These are phyloP conservation scores for Oegoconia quadripuncta DNA, from an alignment of 2,888 invertebrate genomes.

Conservation along the genomic window DNA sequence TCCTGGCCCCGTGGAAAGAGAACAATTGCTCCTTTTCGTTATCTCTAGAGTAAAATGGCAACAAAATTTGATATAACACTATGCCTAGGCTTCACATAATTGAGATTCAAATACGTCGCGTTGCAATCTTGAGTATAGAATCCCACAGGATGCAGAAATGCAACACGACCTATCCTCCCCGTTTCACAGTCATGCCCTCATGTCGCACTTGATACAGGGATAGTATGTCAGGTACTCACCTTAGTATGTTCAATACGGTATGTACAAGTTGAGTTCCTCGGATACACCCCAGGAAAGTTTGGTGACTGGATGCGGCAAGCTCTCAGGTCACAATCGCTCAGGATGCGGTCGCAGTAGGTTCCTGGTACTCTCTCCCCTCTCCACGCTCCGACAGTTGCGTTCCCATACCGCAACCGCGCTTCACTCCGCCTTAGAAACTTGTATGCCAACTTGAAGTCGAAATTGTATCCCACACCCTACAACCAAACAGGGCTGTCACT, in stretches of 20 bases:
- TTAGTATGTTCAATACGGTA: conserved; percentile 84
- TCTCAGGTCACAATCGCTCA: conserved; percentile 86
- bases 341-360: conserved; percentile 89
- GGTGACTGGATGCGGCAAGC: conserved; percentile 90
- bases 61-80: too few relatives aligned
- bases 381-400: conserved; percentile 85
- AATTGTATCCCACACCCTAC: conserved; percentile 87
- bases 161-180: too few relatives aligned
- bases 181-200: too few relatives aligned
- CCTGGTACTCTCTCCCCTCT: conserved; percentile 86
- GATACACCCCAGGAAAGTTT: conserved; percentile 94
- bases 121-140: too few relatives aligned
- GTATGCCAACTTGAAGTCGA: conserved; percentile 91
- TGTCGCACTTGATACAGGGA: too few relatives aligned
- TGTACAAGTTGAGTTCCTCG: conserved; percentile 90
- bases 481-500: conserved; percentile 39
- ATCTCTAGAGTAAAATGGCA: too few relatives aligned
- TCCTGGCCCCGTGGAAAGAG: too few relatives aligned
- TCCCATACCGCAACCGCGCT: conserved; percentile 87
- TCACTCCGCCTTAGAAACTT: conserved; percentile 88
- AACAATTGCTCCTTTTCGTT: too few relatives aligned
- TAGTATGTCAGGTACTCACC: conserved; percentile 41
- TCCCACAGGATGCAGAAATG: too few relatives aligned
- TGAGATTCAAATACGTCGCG: too few relatives aligned
- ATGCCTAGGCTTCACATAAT: too few relatives aligned